Conservation (phyloP, 1,140 invertebrate genomes). For the Caenorhabditis brenneri region DNA sequence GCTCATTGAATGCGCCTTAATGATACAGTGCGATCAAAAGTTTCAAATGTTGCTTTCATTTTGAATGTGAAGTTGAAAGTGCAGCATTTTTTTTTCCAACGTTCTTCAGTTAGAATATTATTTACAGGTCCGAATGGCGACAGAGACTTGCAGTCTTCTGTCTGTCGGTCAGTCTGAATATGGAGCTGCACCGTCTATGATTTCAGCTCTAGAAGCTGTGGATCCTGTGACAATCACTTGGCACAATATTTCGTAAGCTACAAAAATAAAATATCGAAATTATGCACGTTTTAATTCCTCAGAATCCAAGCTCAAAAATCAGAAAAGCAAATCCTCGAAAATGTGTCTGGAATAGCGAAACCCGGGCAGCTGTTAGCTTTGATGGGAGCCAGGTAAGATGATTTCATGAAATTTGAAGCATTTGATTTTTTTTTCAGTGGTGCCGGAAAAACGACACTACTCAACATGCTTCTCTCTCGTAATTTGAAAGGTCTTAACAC, state of each 20-base stretch:
- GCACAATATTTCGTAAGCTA: slow-evolving; percentile 45
- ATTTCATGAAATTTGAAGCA: neutral
- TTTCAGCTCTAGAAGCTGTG: slow-evolving; percentile 44
- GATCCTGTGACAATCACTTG: slow-evolving; percentile 50
- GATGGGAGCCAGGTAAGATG: slow-evolving; percentile 68
- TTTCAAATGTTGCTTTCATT: too few species aligned
- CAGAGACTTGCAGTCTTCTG: slow-evolving; percentile 47
- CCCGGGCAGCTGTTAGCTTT: slow-evolving; percentile 67
- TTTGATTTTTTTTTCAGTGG: slow-evolving; percentile 65
- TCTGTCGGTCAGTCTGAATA: slow-evolving; percentile 51
- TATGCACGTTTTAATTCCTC: neutral
- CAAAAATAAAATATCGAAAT: too few species aligned
- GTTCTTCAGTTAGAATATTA: neutral
- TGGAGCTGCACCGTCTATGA: slow-evolving; percentile 47
- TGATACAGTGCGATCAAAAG: too few species aligned
- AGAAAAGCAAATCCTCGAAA: slow-evolving; percentile 14
- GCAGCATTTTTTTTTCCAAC: too few species aligned
- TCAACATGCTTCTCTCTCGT: slow-evolving; percentile 65
- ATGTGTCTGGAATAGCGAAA: slow-evolving; percentile 47
- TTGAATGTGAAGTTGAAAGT: too few species aligned
- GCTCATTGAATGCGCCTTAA: too few species aligned
- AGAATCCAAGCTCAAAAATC: slow-evolving; percentile 32
- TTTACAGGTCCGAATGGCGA: neutral
- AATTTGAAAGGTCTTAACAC: slow-evolving; percentile 68
- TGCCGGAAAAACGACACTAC: slow-evolving; percentile 70